Conservation (phyloP, 2,113 vertebrate genomes). For the Colinus virginianus region DNA sequence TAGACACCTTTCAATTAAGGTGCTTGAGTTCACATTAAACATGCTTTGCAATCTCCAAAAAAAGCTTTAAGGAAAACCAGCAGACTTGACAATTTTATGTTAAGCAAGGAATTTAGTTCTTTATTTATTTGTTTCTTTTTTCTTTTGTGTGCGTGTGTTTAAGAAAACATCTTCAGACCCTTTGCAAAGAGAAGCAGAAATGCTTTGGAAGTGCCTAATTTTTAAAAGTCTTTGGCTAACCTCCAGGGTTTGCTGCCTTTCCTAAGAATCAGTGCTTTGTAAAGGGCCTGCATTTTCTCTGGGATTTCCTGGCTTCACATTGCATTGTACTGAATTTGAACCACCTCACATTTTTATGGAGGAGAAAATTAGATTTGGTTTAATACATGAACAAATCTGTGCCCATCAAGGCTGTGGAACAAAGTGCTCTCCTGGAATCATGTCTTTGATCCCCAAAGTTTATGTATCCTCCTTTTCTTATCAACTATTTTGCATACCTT, state of each 20-base stretch:
- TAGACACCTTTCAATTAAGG: conserved; percentile 50
- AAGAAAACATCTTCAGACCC: neutral
- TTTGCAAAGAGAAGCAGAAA: neutral
- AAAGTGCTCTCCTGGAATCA: neutral
- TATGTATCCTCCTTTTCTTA: neutral
- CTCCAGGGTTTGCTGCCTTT: neutral
- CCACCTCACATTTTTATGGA: conserved; percentile 5
- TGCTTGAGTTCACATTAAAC: conserved; percentile 31
- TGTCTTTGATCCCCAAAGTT: neutral
- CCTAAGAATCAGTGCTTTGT: neutral
- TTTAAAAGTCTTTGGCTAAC: neutral
- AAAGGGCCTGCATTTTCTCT: neutral
- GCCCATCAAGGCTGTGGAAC: neutral
- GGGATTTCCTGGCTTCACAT: neutral
- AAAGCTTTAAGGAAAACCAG: conserved; percentile 19
- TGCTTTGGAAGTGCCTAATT: neutral
- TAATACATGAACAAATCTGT: neutral
- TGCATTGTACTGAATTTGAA: neutral
- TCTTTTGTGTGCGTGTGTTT: neutral
- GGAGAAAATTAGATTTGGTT: neutral
- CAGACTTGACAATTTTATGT: neutral
- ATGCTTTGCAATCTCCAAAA: neutral
- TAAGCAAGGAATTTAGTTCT: neutral
- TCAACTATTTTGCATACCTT: neutral
- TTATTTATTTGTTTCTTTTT: neutral